Base-by-base conservation (phyloP, 2,888 invertebrate species). In the Euspilapteryx auroguttella region DNA sequence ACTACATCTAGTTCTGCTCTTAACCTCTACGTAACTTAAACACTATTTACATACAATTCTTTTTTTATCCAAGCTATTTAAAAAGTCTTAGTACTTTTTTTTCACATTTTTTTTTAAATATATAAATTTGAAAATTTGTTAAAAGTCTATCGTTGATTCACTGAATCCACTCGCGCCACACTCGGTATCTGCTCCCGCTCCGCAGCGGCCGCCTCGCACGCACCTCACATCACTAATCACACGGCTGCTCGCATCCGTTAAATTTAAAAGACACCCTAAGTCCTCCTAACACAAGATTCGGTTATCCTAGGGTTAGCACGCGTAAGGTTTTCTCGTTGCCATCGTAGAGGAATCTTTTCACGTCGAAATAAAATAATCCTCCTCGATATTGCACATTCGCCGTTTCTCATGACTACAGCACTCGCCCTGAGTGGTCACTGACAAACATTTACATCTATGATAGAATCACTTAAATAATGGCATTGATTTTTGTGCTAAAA, bases 111-210 rank as follows among this genome's bases (percentile, higher is more conserved):
- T 56, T 46, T 66, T 68, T 71, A 64, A 61, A 73, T 69, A 47
- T 66, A 68, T 71, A 64, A 61, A 73, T 69, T 69, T 68, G 64
- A 69, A 68, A 73, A 73, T 73, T 75, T 71, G 71, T 75, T 73
- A 75, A 75, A 68, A 64, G 71, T 75, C 75, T 61, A 61, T 59
- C 52, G 50, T 59, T 62, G 56, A 17, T 6, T 58, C 71, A 68
- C 66, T 58, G 61, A 50, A 56, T 56, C 55, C 71, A 66, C 68
- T 65, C 65, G 62, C 73, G 65, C 66, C 69, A 63, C 12, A 12
- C 8, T n/a, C 22, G 8, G 10, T 22, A 4, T 47, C 49, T 46
- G 50, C 34, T 24, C 24, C 28, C 21, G 33, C 32, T 8, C 30
- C 33, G 32, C n/a, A n/a, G n/a, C n/a, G n/a, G n/a, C n/a, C n/a